Conservation (phyloP, 2,113 vertebrate species). For the Lethenteron reissneri region DNA sequence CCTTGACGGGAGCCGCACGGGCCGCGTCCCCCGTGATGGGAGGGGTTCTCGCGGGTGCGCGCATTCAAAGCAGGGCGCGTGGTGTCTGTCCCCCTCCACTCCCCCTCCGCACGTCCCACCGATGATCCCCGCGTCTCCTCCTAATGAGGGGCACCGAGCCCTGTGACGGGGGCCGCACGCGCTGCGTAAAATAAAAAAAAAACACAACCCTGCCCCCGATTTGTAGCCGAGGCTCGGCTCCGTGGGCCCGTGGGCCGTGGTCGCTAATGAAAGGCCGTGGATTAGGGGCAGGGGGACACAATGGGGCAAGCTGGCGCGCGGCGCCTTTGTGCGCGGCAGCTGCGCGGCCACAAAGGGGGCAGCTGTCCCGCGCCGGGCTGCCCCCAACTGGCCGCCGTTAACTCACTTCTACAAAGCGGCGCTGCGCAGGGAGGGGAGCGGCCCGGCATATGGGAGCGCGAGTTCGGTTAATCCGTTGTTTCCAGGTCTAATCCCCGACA, state of each 20-base stretch:
- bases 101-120: too few species aligned
- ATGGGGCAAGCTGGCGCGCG: constrained; percentile 4
- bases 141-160: too few species aligned
- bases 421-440: not conserved
- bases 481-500: not conserved
- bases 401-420: not conserved
- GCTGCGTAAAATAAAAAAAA: not conserved
- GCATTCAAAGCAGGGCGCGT: too few species aligned
- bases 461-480: not conserved
- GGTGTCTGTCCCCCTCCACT: too few species aligned
- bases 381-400: too few species aligned
- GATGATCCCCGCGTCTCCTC: too few species aligned
- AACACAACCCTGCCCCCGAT: not conserved
- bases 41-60: too few species aligned
- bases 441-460: not conserved
- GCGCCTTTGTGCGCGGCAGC: constrained; percentile 4
- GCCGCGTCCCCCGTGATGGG: too few species aligned
- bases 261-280: constrained; percentile 3
- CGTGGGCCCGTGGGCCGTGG: not conserved
- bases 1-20: too few species aligned
- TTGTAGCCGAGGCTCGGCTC: not conserved
- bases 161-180: too few species aligned
- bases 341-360: not conserved
- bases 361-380: too few species aligned
- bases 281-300: not conserved